Base-by-base conservation (phyloP, 2,888 invertebrate genomes). In the Epirrita christyi region DNA sequence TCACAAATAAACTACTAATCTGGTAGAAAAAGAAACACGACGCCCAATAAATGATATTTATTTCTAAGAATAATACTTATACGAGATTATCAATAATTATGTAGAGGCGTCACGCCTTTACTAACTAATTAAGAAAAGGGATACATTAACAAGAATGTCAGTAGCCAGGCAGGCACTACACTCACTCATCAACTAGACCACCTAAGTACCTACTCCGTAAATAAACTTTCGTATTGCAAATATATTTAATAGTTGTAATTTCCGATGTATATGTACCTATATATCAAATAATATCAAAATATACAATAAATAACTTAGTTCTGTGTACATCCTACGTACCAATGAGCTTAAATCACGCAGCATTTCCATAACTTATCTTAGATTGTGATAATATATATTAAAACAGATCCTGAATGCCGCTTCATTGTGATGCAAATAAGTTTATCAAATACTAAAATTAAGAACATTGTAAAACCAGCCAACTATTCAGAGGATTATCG, bases 41-140 rank as follows among this genome's bases (percentile, higher is more conserved):
- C n/a, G 21, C 79, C 81, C 82, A 83, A 79, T 87, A 88, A 85
- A 84, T 86, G 83, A 76, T 60, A 69, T 88, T 85, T 87, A 87
- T 84, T 86, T 77, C 81, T 85, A 85, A 73, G 75, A 67, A 53
- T 82, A 83, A 82, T 84, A 85, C 75, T 81, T 78, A 76, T 78
- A 76, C 76, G 82, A 83, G 80, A 83, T 81, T 83, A 81, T 77
- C 70, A 70, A 75, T 76, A 73, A 69, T 21, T 74, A 73, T 70
- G 67, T 69, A 61, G 61, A 68, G 59, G 57, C 48, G 21, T 59
- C 32, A 42, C 52, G 59, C 63, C 55, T 47, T 51, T 68, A 68
- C 51, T 37, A 66, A 67, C 63, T 69, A 67, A 65, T 48, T 58
- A 58, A 67, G 63, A 71, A 55, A 61, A 70, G 63, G 66, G 66